Base-by-base conservation (phyloP, 2,888 invertebrate genomes). In the Hirtodrosophila trivittata region DNA sequence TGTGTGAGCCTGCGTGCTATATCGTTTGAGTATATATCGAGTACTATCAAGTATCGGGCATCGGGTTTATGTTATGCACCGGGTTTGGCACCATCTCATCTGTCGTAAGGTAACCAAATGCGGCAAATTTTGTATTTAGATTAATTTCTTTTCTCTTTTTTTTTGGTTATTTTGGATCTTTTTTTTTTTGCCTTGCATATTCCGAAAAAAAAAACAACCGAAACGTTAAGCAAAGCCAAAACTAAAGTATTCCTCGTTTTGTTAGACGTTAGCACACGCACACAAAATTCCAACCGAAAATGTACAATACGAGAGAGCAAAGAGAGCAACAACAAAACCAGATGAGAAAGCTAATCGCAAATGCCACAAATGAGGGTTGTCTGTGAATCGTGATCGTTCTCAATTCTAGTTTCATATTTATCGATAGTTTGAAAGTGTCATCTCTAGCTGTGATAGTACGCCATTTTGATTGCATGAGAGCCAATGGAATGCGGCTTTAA, bases 251-350 rank as follows among this genome's bases (percentile, higher is more conserved):
- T 50, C 50, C 37, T 33, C 55, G 14, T 70, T 66, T 65, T 72
- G 45, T 83, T 62, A 63, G 78, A 85, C 88, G 86, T 91, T 89
- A 90, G 90, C 90, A 90, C 90, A 90, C 90, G 90, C 90, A 90
- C 89, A 90, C 87, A 88, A 84, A 83, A 77, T 80, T 83, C 76
- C 86, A 86, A 86, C 82, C 86, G 77, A 55, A 75, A 80, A 75
- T 74, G 69, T 66, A 75, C 74, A 71, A 68, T 82, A 85, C 78
- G 75, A 70, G 73, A 70, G 69, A 76, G 58, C 42, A 60, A 75
- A 83, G 52, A 47, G 43, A 58, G 78, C 67, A 71, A 67, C 54
- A 74, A 47, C 51, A 50, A n/a, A 35, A 16, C 25, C 46, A 32
- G 42, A 18, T 39, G 49, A 56, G 50, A 45, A 45, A 65, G 49